A percentile compares a stretch with the other conserved stretches of the same genome.
phyloP scores from a whole-genome alignment of 2,888 invertebrate genomes.

The Suillia variegata region DNA sequence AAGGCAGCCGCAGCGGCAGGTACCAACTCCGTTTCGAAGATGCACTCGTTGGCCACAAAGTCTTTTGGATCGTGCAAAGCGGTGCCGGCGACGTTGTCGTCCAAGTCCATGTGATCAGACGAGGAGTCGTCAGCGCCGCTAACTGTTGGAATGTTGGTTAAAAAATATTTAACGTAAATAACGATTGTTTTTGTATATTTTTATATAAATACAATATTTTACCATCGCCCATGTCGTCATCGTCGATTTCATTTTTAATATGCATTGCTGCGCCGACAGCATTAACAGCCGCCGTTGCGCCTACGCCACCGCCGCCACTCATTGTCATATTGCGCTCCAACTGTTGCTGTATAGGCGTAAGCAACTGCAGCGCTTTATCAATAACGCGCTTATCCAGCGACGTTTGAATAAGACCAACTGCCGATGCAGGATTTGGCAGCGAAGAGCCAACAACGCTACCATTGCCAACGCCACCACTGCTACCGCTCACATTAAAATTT shows the following conservation, averaged over 20 bases:
- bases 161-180: too few relatives aligned
- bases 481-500: constrained; percentile 51
- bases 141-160: too few relatives aligned
- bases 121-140: constrained; percentile 38
- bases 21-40: constrained; percentile 69
- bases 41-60: constrained; percentile 47
- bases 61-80: constrained; percentile 30
- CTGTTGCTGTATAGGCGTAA: constrained; percentile 56
- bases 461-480: too few relatives aligned
- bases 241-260: constrained; percentile 53
- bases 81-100: constrained; percentile 43
- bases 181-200: too few relatives aligned
- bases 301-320: neutral
- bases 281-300: constrained; percentile 15
- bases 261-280: constrained; percentile 23
- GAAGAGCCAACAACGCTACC: too few relatives aligned
- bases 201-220: too few relatives aligned
- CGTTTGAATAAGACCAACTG: constrained; percentile 63
- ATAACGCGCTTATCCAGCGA: constrained; percentile 70
- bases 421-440: constrained; percentile 61
- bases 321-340: constrained; percentile 40
- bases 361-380: constrained; percentile 74
- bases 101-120: constrained; percentile 40
- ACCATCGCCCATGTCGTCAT: constrained; percentile 44
- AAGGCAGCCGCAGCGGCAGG: constrained; percentile 74